Evolutionary conservation across 2,113 vertebrate species (phyloP).

Genomic region (Sylvia atricapilla): DNA sequence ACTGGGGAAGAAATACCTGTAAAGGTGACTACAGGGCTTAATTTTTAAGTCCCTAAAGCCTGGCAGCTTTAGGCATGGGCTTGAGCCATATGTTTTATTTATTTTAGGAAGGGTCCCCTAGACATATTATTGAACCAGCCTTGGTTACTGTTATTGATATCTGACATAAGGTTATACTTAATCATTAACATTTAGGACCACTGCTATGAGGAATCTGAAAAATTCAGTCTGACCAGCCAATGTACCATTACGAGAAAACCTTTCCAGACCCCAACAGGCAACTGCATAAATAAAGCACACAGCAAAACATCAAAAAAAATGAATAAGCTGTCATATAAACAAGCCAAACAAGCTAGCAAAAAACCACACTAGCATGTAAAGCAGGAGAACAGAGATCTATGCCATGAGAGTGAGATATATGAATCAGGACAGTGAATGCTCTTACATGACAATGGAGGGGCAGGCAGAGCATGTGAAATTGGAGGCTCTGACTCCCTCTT

Average conservation of each 20-base stretch:
- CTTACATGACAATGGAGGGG: background rate
- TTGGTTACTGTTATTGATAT: conserved; percentile 68
- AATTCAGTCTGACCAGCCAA: conserved; percentile 53
- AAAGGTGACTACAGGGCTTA: conserved; percentile 63
- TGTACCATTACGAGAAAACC: conserved; percentile 47
- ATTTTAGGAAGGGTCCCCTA: conserved; percentile 61
- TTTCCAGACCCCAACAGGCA: conserved; percentile 46
- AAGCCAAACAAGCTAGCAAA: conserved; percentile 38
- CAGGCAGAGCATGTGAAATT: background rate
- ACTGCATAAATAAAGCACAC: conserved; percentile 56
- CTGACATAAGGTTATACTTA: conserved; percentile 64
- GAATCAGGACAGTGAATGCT: background rate
- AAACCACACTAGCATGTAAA: conserved; percentile 41
- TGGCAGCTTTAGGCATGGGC: conserved; percentile 49
- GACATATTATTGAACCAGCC: conserved; percentile 61
- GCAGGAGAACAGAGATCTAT: background rate
- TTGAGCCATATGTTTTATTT: conserved; percentile 67
- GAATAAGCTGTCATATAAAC: conserved; percentile 45
- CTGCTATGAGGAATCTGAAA: conserved; percentile 47
- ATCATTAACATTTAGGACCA: conserved; percentile 64
- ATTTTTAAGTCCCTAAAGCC: conserved; percentile 65
- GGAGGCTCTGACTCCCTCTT: background rate
- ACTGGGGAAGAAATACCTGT: conserved; percentile 59
- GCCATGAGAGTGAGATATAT: background rate
- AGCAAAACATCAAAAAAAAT: conserved; percentile 49